phyloP scores from a whole-genome alignment of 2,113 vertebrate genomes.

The Salvelinus fontinalis region DNA sequence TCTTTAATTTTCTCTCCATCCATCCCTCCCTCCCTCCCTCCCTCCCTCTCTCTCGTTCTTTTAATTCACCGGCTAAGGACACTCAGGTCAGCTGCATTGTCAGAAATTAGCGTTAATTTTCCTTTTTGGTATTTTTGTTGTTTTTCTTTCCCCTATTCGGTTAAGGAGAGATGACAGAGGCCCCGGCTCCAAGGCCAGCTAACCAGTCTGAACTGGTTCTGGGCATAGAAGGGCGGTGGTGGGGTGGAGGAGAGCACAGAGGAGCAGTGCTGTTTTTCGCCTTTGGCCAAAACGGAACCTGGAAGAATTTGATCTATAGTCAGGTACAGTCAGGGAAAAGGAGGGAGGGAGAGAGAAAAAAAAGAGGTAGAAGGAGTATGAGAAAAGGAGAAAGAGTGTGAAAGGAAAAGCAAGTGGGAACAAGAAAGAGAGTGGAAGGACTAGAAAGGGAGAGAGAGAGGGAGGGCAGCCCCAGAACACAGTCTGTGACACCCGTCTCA shows the following conservation, averaged over 20 bases:
- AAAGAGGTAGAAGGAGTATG: slow-evolving; percentile 1
- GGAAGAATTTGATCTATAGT: slow-evolving; percentile 82
- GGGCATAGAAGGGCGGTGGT: slow-evolving; percentile 56
- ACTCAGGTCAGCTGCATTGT: slow-evolving; percentile 73
- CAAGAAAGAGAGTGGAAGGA: too few relatives aligned
- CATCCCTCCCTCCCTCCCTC: slow-evolving; percentile 45
- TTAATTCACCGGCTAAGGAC: slow-evolving; percentile 46
- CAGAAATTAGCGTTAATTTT: slow-evolving; percentile 50
- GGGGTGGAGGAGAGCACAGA: slow-evolving; percentile 43
- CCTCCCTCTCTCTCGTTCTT: slow-evolving; percentile 48
- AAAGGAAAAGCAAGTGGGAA: slow-evolving; percentile 22
- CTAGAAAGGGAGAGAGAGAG: neutral
- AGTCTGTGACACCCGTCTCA: slow-evolving; percentile 82
- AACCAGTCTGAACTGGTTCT: slow-evolving; percentile 87
- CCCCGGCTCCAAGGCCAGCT: slow-evolving; percentile 79
- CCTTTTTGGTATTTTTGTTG: slow-evolving; percentile 61
- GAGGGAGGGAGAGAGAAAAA: slow-evolving; percentile 68
- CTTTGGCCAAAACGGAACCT: slow-evolving; percentile 81
- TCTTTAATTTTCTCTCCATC: neutral
- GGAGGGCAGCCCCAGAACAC: slow-evolving; percentile 28
- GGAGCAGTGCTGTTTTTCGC: slow-evolving; percentile 64
- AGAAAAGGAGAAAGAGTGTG: neutral
- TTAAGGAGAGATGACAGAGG: slow-evolving; percentile 80
- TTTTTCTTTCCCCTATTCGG: slow-evolving; percentile 64
- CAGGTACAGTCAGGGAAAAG: slow-evolving; percentile 43